phyloP scores from a whole-genome alignment of 2,888 invertebrate species.

The Lasioglossum villosulum region DNA sequence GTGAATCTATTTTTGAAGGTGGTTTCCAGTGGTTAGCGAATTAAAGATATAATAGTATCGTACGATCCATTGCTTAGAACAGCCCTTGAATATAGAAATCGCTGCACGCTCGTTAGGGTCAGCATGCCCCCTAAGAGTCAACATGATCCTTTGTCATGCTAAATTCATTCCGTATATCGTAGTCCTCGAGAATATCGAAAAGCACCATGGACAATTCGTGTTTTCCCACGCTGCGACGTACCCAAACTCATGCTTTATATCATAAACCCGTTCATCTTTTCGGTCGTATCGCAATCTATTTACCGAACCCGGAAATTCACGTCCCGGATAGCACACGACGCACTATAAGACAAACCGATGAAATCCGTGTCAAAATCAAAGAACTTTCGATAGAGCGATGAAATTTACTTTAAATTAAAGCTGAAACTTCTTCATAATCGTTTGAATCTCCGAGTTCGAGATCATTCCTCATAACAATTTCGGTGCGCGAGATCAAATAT shows the following conservation, averaged over 20 bases:
- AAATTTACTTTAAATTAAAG: no score
- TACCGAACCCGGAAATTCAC: no score
- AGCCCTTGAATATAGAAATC: slow-evolving; percentile 1
- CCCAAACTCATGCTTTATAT: slow-evolving; percentile 80
- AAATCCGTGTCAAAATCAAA: no score
- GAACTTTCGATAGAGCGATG: no score
- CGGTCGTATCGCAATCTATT: not conserved
- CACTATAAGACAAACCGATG: no score
- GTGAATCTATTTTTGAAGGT: slow-evolving; percentile 1
- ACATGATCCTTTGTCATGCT: not conserved
- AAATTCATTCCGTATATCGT: not conserved
- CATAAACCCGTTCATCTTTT: not conserved
- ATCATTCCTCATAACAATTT: not conserved
- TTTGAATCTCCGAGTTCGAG: not conserved
- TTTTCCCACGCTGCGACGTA: slow-evolving; percentile 78
- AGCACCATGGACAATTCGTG: slow-evolving; percentile 41
- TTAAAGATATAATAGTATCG: not conserved
- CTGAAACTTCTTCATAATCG: no score
- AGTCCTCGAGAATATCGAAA: slow-evolving; percentile 21
- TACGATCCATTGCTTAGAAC: not conserved
- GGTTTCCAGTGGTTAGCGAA: not conserved
- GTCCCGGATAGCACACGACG: no score
- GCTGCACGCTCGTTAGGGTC: slow-evolving; percentile 4
- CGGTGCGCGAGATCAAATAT: not conserved
- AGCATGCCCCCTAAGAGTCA: slow-evolving; percentile 24